A percentile compares a stretch with the other conserved stretches of the same genome.
Evolutionary conservation across 2,888 invertebrate genomes (phyloP).

Genomic region (Heliconius ismenius): DNA sequence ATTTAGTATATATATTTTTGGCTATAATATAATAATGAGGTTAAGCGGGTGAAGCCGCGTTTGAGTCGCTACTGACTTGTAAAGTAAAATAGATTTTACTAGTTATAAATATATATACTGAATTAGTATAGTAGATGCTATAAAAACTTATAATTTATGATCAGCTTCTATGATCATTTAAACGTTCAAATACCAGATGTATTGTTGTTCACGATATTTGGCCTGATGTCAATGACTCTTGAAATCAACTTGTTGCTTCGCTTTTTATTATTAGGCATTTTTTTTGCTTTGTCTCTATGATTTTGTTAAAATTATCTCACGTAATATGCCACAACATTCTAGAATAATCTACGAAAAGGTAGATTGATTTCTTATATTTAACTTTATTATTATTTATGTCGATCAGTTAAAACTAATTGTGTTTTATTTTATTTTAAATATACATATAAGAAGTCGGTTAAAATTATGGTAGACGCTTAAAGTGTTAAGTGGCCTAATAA

Average conservation of each 20-base stretch:
- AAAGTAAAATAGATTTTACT: background rate
- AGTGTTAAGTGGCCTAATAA: no score
- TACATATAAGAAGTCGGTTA: no score
- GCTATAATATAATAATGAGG: background rate
- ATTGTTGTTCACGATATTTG: constrained; percentile 77
- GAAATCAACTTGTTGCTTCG: constrained; percentile 62
- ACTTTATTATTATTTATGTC: background rate
- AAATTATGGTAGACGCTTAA: no score
- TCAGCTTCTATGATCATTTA: constrained; percentile 56
- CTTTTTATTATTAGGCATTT: constrained; percentile 3
- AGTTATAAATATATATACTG: background rate
- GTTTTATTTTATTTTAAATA: no score
- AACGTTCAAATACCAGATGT: constrained; percentile 55
- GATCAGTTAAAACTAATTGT: no score
- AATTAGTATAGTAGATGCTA: constrained; percentile 29
- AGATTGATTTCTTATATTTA: background rate
- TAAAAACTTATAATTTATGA: constrained; percentile 54
- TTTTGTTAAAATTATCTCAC: constrained; percentile 12
- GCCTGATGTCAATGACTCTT: constrained; percentile 68
- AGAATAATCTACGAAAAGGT: background rate
- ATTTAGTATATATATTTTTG: no score
- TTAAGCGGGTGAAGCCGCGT: no score
- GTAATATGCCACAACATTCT: background rate
- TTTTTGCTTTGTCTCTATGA: background rate
- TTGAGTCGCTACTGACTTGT: no score